Evolutionary conservation across 1,140 invertebrate species (phyloP).

Genomic region (Calephelis virginiensis): DNA sequence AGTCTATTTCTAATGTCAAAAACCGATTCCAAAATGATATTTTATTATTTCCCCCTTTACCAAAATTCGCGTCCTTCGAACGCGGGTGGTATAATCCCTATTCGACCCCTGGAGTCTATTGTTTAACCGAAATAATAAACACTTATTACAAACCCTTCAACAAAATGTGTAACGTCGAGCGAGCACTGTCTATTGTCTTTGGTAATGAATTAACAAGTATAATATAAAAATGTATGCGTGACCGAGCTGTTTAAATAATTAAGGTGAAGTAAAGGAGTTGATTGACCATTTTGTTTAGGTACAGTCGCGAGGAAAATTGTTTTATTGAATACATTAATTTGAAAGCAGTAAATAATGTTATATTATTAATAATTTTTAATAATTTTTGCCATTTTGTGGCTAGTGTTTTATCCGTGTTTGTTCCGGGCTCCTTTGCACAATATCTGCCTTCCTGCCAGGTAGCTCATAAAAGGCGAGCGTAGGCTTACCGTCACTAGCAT

Average conservation of each 20-base stretch:
- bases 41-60: no score
- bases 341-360: background rate
- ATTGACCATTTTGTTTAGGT: background rate
- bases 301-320: background rate
- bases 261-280: slow-evolving; percentile 3
- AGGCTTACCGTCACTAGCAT: no score
- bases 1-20: no score
- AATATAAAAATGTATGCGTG: slow-evolving; percentile 14
- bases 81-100: background rate
- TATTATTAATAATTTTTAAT: no score
- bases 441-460: no score
- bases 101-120: background rate
- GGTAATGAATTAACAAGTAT: slow-evolving; percentile 10
- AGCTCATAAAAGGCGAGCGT: no score
- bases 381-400: no score
- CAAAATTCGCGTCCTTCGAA: no score
- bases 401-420: no score
- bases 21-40: no score
- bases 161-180: slow-evolving; percentile 4
- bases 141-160: slow-evolving; percentile 5
- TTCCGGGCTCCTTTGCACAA: no score
- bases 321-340: background rate
- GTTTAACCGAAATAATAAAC: slow-evolving; percentile 3
- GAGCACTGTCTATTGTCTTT: slow-evolving; percentile 2
- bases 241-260: background rate